Evolutionary conservation across 2,113 vertebrate genomes (phyloP), one percentile per base, ranked within the genome.

Genomic region (Bambusicola thoracicus): DNA sequence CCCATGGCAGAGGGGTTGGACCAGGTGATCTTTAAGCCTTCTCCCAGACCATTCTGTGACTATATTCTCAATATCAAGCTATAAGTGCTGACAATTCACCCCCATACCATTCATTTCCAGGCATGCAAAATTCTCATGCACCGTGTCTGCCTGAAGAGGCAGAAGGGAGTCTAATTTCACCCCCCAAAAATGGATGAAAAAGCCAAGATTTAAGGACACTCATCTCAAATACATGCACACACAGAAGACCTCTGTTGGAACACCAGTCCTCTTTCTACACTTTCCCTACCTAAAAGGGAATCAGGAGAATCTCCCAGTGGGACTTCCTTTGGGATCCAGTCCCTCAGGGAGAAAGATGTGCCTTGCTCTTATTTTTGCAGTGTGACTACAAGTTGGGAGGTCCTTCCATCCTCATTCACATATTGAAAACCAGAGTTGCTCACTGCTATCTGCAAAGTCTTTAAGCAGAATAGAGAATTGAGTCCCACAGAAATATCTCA

Each of bases 121-220:
- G 53, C 8, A 15, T 1, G 6, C 0, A 2, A 48, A 25, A 46
- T 15, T 74, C 18, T 14, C 18, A 21, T 4, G 25, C 21, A 56
- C 56, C 34, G 21, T 0, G 2, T 43, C 43, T 3, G 6, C 48
- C 32, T 63, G 38, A 27, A 43, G 38, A 27, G 75, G 69, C 51
- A 56, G 58, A 70, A 41, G 20, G 36, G 38, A 69, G n/a, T 27
- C 68, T 9, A 48, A 34, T 29, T n/a, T 46, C 63, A 72, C n/a
- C n/a, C 7, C 13, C 6, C 41, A 83, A 72, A 41, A 38, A 72
- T 59, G 17, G 20, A 53, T 20, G 12, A 48, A 19, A 53, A 3
- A 36, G 29, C 1, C 63, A 55, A 43, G 38, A 34, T 72, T 87
- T 67, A 77, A 30, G 36, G 67, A 66, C 16, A 9, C 4, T 63